phyloP scores from a whole-genome alignment of 2,113 vertebrate genomes.

The Lophura nycthemera region DNA sequence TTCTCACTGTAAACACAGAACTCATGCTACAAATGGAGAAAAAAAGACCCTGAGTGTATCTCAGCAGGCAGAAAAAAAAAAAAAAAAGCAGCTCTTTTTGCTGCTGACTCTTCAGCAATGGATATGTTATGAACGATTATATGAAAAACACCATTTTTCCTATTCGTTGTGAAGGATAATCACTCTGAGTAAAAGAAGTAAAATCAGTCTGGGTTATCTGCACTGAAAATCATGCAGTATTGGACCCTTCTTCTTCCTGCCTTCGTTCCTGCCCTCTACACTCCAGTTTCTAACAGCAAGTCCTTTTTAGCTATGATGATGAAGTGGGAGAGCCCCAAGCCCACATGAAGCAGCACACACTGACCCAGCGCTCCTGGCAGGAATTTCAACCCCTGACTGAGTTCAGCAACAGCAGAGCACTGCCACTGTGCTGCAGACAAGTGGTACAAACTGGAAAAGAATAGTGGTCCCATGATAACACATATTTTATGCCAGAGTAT shows the following conservation, averaged over 20 bases:
- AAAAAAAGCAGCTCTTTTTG: background rate
- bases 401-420: accelerated
- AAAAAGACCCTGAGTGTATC: background rate
- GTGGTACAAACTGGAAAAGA: background rate
- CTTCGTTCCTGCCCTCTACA: accelerated
- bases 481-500: background rate
- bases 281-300: accelerated
- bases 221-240: background rate
- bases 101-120: background rate
- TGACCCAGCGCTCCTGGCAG: background rate
- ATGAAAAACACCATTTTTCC: background rate
- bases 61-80: background rate
- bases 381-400: accelerated
- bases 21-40: background rate
- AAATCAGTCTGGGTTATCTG: background rate
- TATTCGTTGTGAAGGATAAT: accelerated
- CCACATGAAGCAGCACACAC: accelerated
- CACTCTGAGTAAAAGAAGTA: background rate
- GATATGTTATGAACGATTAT: too few species aligned
- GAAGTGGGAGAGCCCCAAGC: accelerated
- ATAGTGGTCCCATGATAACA: too few species aligned
- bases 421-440: accelerated
- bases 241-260: background rate
- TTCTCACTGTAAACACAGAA: background rate
- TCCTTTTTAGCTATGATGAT: accelerated